These are phyloP conservation scores for Anagyrus pseudococci DNA, from an alignment of 2,888 invertebrate species.

Conservation along the genomic window DNA sequence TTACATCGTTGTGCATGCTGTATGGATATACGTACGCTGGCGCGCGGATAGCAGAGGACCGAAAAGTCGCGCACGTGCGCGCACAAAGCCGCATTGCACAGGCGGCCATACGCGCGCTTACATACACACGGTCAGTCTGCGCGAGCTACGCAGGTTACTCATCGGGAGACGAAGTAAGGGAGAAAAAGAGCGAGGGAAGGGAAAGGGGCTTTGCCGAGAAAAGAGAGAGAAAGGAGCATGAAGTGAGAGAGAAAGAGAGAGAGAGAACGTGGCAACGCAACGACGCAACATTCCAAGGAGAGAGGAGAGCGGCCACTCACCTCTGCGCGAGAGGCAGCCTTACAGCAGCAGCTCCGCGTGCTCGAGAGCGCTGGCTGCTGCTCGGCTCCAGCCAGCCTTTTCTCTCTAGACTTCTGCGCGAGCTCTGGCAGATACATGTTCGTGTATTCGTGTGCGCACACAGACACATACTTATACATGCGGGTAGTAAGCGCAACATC, in stretches of 20 bases:
- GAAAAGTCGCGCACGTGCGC: too few species aligned
- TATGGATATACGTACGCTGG: too few species aligned
- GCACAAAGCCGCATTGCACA: too few species aligned
- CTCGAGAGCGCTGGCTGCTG: neutral
- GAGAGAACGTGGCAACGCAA: conserved; percentile 28
- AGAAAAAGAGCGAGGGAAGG: conserved; percentile 3
- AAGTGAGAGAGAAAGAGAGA: conserved; percentile 1
- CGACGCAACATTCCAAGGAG: conserved; percentile 45
- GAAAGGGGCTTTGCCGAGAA: too few species aligned
- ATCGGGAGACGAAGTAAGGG: neutral
- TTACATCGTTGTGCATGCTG: too few species aligned
- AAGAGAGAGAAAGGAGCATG: neutral
- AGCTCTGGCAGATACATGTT: neutral
- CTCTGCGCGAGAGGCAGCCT: conserved; percentile 28
- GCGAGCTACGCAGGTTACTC: neutral
- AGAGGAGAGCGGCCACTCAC: conserved; percentile 45
- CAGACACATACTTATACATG: neutral
- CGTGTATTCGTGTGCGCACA: neutral
- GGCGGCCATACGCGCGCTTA: too few species aligned
- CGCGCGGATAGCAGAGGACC: too few species aligned
- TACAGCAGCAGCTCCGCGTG: neutral
- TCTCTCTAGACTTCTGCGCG: neutral
- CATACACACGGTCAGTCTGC: too few species aligned
- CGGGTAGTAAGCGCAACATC: neutral
- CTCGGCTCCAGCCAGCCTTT: neutral